Percentiles rank a stretch among this genome's conserved stretches.
Conservation (phyloP, 2,113 vertebrate genomes). For the Neofelis nebulosa region DNA sequence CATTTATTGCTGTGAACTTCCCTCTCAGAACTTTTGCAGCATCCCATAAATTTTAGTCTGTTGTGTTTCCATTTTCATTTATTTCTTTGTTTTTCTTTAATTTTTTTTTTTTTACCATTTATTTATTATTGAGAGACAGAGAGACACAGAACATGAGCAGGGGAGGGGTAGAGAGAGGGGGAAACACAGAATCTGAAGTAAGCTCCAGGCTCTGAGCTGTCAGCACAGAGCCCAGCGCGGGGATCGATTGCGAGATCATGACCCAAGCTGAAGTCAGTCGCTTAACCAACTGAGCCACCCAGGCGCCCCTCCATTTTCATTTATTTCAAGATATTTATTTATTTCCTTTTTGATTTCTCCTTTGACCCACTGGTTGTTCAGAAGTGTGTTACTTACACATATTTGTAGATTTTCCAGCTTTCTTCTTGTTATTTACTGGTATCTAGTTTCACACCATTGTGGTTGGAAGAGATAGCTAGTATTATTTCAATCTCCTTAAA, state of each 20-base stretch:
- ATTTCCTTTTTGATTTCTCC: background rate
- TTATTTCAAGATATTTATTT: background rate
- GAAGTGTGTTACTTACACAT: background rate
- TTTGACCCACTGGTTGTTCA: background rate
- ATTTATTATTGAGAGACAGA: no score
- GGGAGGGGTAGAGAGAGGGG: no score
- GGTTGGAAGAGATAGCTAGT: background rate
- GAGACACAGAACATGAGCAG: no score
- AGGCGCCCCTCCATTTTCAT: background rate
- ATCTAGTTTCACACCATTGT: background rate
- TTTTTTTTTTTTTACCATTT: no score
- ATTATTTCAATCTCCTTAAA: background rate
- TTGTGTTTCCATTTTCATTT: background rate
- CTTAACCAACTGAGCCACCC: no score
- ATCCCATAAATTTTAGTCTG: background rate
- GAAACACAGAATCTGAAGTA: no score
- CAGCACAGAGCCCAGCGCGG: no score
- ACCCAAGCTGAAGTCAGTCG: no score
- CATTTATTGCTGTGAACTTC: background rate
- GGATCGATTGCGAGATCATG: no score
- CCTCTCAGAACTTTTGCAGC: background rate
- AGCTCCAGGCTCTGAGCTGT: no score
- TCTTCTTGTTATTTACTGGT: background rate
- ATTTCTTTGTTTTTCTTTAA: background rate
- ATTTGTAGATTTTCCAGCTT: background rate